Base-by-base conservation (phyloP, 37 sponge, comb jelly and placozoan genomes). In the Chondrilla cf. caribensis region DNA sequence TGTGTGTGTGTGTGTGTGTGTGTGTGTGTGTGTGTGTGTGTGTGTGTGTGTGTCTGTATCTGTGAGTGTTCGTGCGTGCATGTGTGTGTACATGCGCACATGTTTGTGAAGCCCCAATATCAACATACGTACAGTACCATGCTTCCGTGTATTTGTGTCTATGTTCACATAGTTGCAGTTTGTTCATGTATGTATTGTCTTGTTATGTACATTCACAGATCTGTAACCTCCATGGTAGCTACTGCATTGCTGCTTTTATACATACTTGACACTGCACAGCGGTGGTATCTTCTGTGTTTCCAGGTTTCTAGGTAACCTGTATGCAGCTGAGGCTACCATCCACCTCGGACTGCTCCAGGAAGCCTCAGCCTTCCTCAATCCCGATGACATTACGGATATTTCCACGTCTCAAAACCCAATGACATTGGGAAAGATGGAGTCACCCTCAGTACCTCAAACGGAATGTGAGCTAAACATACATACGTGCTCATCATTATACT, bases 321-420 rank as follows among this genome's bases (percentile, higher is more conserved):
- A 95, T 67, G 82, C 88, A 66, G 96, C 96, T 0, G 96, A 95
- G 65, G 87, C 88, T 4, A 36, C 81, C 60, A 81, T 95, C 17
- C 70, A 81, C 0, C 81, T 95, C 58, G 90, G 73, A 25, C 38
- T 81, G 35, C 79, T 82, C 24, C 60, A 62, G 37, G 96, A 95
- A 60, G 97, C 97, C 31, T 11, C 87, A 42, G 80, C 79, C 54
- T 82, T 80, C 42, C 83, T 93, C 71, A 82, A 37, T 29, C 87
- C 90, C 21, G 93, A 93, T 37, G 32, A 14, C 32, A 59, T 93
- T 3, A 54, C 24, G 2, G 81, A 93, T 67, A 77, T 87, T 77
- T 60, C 32, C 35, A 2, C 66, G 15, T 39, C 80, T 29, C 59
- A 68, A 32, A 24, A 29, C 25, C 3, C 83, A n/a, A 31, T 77